Evolutionary conservation across 2,888 invertebrate species (phyloP), one percentile per base, ranked within the genome.

Genomic region (Cyaniris semiargus): DNA sequence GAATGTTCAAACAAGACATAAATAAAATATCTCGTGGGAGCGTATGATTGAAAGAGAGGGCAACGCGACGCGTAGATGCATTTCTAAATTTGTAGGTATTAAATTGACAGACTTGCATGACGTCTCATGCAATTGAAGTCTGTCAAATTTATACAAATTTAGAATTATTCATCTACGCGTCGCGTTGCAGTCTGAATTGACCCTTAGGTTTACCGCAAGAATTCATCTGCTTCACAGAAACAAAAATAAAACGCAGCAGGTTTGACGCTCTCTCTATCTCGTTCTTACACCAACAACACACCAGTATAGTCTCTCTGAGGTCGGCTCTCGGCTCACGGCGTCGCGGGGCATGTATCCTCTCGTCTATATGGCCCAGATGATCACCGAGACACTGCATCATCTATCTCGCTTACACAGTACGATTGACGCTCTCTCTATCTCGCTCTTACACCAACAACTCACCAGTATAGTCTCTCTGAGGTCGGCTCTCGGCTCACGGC

Each of bases 381-480:
- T 88, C 87, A 0, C 85, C 89, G 5, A 94, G 83, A 72, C 94
- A 94, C 76, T 0, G 3, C 15, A 48, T 48, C 48, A 13, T 48
- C 15, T 48, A 48, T 48, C 15, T 48, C 48, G 48, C 15, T 48
- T 15, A 53, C 31, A 31, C 31, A 31, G 31, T n/a, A n/a, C 31
- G 31, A 3, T 1, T 31, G 2, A 3, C 3, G 31, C 3, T 2
- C 4, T 31, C 31, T 31, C 31, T 70, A 31, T 44, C 38, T 44
- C 38, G 10, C 38, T 44, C 38, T 7, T 1, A 44, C 31, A 31
- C 3, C 31, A 31, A 31, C 10, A 21, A 84, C 87, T 83, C n/a
- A 91, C 91, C 77, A 92, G 84, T 79, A 92, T 83, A 5, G 91
- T 88, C 76, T 91, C 89, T 74, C 90, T 81, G 0, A 93, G 84